Conservation (phyloP, 2,888 invertebrate genomes). For the Tinea semifulvella region DNA sequence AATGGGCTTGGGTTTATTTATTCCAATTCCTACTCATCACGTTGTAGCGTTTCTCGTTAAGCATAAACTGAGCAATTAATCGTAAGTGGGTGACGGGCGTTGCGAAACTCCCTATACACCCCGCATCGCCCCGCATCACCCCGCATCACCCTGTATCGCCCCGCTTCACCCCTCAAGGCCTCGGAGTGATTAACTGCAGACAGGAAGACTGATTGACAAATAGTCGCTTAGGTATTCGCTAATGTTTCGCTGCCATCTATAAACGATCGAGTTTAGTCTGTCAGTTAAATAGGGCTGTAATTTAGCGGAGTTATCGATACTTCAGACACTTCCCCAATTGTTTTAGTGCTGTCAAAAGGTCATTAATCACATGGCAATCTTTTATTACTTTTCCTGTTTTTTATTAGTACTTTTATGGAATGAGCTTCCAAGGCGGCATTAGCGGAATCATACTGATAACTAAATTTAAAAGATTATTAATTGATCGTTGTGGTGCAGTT, state of each 20-base stretch:
- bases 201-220: constrained; percentile 65
- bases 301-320: not conserved
- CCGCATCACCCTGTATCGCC: constrained; percentile 21
- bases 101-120: constrained; percentile 27
- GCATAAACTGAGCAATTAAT: constrained; percentile 61
- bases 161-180: constrained; percentile 37
- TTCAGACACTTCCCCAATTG: constrained; percentile 1
- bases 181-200: constrained; percentile 58
- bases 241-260: constrained; percentile 58
- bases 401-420: no score
- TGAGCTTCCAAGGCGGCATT: no score
- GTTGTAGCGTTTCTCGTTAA: constrained; percentile 30
- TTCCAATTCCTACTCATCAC: constrained; percentile 45
- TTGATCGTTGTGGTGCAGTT: no score
- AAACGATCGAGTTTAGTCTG: constrained; percentile 34
- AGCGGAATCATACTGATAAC: no score
- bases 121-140: constrained; percentile 37
- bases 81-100: constrained; percentile 48
- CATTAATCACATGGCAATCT: no score
- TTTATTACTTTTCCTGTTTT: no score
- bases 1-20: constrained; percentile 24
- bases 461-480: no score
- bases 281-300: constrained; percentile 11
- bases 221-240: constrained; percentile 64
- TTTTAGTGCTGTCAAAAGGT: no score